Conservation (phyloP, 2,888 invertebrate genomes). For the Diaperis boleti region DNA sequence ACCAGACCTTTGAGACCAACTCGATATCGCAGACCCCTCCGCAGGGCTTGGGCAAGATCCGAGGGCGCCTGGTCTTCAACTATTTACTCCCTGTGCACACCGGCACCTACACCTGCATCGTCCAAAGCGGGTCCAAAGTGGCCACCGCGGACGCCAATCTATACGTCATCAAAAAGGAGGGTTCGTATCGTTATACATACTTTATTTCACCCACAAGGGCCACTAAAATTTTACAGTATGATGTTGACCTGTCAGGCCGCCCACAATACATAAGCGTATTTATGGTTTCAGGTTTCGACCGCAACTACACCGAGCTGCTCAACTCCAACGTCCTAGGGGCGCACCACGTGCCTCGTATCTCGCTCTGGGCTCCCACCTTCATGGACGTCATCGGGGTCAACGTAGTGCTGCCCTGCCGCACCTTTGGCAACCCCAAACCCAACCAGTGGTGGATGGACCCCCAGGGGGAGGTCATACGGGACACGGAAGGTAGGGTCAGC, state of each 20-base stretch:
- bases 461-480: constrained; percentile 68
- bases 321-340: constrained; percentile 59
- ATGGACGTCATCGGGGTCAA: constrained; percentile 67
- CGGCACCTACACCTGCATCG: constrained; percentile 83
- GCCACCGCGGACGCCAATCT: constrained; percentile 73
- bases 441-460: constrained; percentile 77
- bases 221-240: no score
- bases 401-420: constrained; percentile 78
- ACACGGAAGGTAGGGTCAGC: constrained; percentile 65
- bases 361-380: constrained; percentile 61
- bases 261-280: neutral
- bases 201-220: no score
- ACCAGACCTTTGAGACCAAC: constrained; percentile 74
- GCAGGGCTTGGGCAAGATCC: constrained; percentile 73
- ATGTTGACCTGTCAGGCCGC: no score
- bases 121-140: constrained; percentile 72
- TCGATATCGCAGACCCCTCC: constrained; percentile 69
- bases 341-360: constrained; percentile 62
- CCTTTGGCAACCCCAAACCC: constrained; percentile 73
- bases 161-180: constrained; percentile 67
- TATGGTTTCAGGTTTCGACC: constrained; percentile 49
- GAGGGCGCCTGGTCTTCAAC: constrained; percentile 80
- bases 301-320: constrained; percentile 61
- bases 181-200: neutral
- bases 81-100: constrained; percentile 75